Conservation (phyloP, 92 coral and sea anemone genomes). For the Siderastrea radians region DNA sequence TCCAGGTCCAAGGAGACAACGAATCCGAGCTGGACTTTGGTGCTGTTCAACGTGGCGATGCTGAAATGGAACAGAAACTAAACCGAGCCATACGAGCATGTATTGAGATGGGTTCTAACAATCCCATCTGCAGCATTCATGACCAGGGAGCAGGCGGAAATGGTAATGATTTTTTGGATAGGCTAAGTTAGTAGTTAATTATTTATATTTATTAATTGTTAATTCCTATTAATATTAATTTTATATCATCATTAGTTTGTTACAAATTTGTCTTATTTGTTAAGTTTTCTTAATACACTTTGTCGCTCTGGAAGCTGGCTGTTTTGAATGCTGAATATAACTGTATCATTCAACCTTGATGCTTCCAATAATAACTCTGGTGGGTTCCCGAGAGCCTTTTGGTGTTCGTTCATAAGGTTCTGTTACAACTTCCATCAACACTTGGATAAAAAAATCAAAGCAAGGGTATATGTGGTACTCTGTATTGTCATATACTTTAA, state of each 20-base stretch:
- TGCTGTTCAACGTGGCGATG: slow-evolving; percentile 99
- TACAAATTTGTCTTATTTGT: no score
- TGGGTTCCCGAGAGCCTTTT: slow-evolving; percentile 20
- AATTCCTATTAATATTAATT: not conserved
- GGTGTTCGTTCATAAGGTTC: slow-evolving; percentile 2
- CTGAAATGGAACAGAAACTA: slow-evolving; percentile 99
- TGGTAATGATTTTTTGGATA: slow-evolving; percentile 64
- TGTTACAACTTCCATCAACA: not conserved
- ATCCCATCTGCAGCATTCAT: slow-evolving; percentile 97
- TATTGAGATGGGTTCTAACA: slow-evolving; percentile 80
- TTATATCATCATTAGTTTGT: not conserved
- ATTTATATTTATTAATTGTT: not conserved
- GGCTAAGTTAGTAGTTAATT: not conserved
- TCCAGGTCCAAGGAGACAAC: slow-evolving; percentile 97
- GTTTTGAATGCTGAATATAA: not conserved
- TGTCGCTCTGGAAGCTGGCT: not conserved
- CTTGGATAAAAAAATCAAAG: no score
- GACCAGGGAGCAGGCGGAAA: slow-evolving; percentile 99
- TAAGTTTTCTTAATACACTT: no score
- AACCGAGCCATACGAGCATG: slow-evolving; percentile 97
- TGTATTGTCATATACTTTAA: no score
- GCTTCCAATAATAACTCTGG: slow-evolving; percentile 15
- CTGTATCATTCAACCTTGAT: slow-evolving; percentile 33
- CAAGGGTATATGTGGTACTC: no score
- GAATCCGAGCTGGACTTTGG: slow-evolving; percentile 98